Evolutionary conservation across 2,888 invertebrate species (phyloP), one percentile per base, ranked within the genome.

Genomic region (Nebria salina): DNA sequence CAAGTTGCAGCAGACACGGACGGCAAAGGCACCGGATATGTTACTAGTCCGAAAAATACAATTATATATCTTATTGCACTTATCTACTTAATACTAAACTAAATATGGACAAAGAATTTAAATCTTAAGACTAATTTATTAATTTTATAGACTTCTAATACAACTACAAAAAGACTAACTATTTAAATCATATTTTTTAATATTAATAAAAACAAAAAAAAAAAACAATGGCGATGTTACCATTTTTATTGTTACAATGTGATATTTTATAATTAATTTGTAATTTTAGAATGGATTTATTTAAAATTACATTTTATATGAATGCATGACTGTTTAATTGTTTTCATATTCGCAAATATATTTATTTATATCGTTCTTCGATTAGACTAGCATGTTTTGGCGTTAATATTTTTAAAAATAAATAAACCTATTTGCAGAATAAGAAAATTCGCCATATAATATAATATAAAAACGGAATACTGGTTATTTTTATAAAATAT

Each of bases 1-100:
- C 85, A 85, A 82, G 74, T 82, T 66, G 83, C 83, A 15, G 83
- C 83, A 76, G 82, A 83, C 15, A 78, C 68, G 4, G 81, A 82
- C 4, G 81, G 81, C 13, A 81, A 76, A 81, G 81, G 81, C 20
- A 65, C 7, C 65, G 81, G 81, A 73, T 81, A 72, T 42, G 81
- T 76, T 42, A 76, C 76, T 81, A 81, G 81, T 81, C 81, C 76
- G 41, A 72, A 76, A 75, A 72, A 76, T 72, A 73, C 73, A 42
- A 76, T 81, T 43, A 26, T 66, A 20, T 42, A 65, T 13, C 25
- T 81, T 73, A 65, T 81, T 42, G 43, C 75, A 70, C 64, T 80
- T 43, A 75, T 65, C 15, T 72, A 75, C 26, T 64, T 80, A 75
- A 78, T 75, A 25, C 70, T 11, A 34, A 11, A 70, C 70, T 70